Conservation (phyloP, 2,888 invertebrate genomes). For the Arge pagana region DNA sequence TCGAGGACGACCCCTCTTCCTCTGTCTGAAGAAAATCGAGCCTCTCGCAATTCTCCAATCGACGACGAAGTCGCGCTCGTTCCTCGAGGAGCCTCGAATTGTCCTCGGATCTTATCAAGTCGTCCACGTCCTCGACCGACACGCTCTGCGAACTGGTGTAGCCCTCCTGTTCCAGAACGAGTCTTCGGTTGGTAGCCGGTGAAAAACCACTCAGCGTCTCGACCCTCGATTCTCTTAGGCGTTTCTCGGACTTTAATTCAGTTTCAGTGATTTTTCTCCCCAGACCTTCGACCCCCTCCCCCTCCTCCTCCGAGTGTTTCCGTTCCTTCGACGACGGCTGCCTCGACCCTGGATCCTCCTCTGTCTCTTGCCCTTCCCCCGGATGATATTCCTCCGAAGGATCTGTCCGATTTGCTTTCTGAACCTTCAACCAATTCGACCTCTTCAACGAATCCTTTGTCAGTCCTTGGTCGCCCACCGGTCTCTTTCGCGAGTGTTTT, state of each 20-base stretch:
- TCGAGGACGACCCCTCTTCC: too few relatives aligned
- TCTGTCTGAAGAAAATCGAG: neutral
- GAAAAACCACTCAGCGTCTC: slow-evolving; percentile 12
- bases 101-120: slow-evolving; percentile 45
- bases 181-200: neutral
- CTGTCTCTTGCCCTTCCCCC: neutral
- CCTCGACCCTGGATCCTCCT: slow-evolving; percentile 2
- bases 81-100: slow-evolving; percentile 39
- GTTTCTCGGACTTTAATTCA: too few relatives aligned
- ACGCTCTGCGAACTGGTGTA: slow-evolving; percentile 40
- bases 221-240: neutral
- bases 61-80: slow-evolving; percentile 27
- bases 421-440: slow-evolving; percentile 16
- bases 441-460: slow-evolving; percentile 16
- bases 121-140: slow-evolving; percentile 46
- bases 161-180: slow-evolving; percentile 23
- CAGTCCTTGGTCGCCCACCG: slow-evolving; percentile 19
- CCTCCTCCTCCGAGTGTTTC: neutral
- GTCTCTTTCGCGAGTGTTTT: slow-evolving; percentile 28
- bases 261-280: neutral
- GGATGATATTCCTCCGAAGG: neutral
- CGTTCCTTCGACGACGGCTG: neutral
- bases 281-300: too few relatives aligned
- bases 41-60: slow-evolving; percentile 17
- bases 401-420: slow-evolving; percentile 20